These are phyloP conservation scores for Baccha elongata DNA, from an alignment of 2,888 invertebrate genomes.

Conservation along the genomic window DNA sequence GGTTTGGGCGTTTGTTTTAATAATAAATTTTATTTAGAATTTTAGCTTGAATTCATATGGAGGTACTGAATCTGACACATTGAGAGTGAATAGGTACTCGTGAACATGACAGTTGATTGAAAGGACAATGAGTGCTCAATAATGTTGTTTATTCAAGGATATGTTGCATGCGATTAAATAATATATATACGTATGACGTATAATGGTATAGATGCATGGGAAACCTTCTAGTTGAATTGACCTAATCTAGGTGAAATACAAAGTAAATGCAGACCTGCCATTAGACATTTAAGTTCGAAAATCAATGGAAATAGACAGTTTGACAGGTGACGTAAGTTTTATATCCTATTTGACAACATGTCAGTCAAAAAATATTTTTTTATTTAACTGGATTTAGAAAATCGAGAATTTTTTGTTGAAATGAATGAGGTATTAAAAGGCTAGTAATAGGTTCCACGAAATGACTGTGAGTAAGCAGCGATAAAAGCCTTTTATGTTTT, in stretches of 20 bases:
- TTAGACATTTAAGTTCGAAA: conserved; percentile 1
- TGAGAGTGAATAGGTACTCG: not conserved
- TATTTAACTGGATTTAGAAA: no score
- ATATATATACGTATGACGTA: conserved; percentile 2
- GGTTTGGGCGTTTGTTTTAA: conserved; percentile 8
- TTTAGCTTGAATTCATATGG: not conserved
- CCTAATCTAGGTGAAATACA: not conserved
- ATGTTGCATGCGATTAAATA: conserved; percentile 34
- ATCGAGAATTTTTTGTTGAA: no score
- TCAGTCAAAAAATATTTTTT: no score
- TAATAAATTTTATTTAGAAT: conserved; percentile 19
- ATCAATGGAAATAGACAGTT: conserved; percentile 15
- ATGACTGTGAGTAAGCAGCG: no score
- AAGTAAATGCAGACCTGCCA: not conserved
- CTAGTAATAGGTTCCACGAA: no score
- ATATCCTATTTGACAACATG: conserved; percentile 5
- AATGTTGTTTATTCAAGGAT: conserved; percentile 27
- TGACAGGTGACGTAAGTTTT: conserved; percentile 23
- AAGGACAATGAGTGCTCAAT: conserved; percentile 26
- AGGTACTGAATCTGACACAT: conserved; percentile 1
- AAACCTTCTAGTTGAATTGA: not conserved
- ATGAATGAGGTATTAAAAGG: no score
- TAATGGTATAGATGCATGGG: not conserved
- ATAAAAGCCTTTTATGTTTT: no score
- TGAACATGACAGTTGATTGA: conserved; percentile 46